phyloP scores from a whole-genome alignment of 2,888 invertebrate species.

The Nowickia ferox region DNA sequence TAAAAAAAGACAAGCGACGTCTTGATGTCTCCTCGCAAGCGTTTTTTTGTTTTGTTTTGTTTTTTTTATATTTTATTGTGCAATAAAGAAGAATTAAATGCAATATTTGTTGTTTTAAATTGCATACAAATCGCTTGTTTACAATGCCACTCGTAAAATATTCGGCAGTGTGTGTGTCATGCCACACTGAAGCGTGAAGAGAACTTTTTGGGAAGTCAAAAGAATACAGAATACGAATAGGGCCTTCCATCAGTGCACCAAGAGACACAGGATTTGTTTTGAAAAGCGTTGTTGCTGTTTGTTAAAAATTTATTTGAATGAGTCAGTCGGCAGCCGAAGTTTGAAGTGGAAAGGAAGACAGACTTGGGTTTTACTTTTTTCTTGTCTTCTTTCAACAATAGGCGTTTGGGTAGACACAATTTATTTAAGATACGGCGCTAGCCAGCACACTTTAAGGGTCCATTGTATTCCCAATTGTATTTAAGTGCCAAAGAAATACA shows the following conservation, averaged over 20 bases:
- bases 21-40: constrained; percentile 82
- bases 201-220: constrained; percentile 31
- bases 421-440: constrained; percentile 84
- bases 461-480: constrained; percentile 80
- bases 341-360: constrained; percentile 10
- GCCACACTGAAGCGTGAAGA: constrained; percentile 39
- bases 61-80: constrained; percentile 25
- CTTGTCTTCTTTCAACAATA: constrained; percentile 63
- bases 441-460: constrained; percentile 83
- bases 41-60: constrained; percentile 30
- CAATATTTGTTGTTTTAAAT: constrained; percentile 73
- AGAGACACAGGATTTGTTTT: constrained; percentile 30
- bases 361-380: constrained; percentile 13
- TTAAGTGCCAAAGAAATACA: constrained; percentile 56
- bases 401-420: constrained; percentile 81
- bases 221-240: constrained; percentile 47
- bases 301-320: constrained; percentile 18
- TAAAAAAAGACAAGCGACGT: constrained; percentile 75
- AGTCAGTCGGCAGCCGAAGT: not conserved
- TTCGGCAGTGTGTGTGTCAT: constrained; percentile 50
- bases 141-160: constrained; percentile 77
- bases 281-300: constrained; percentile 29
- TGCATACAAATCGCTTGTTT: constrained; percentile 81
- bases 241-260: constrained; percentile 38
- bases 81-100: constrained; percentile 68